These are phyloP conservation scores for Orbicella faveolata DNA, from an alignment of 64 coral and sea anemone species.

Conservation along the genomic window DNA sequence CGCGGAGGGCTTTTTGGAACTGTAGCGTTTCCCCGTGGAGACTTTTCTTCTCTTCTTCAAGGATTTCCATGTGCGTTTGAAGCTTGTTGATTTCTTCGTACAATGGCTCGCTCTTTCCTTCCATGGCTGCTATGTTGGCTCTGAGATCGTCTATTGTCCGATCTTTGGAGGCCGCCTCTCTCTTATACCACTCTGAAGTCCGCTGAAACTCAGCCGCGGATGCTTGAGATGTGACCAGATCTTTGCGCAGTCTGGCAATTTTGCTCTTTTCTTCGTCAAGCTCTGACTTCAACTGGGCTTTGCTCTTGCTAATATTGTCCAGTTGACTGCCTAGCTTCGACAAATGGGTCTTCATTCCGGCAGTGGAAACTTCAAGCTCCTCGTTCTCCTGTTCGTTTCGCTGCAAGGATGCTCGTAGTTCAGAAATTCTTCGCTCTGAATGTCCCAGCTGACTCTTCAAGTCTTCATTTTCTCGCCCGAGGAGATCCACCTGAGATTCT, in stretches of 20 bases:
- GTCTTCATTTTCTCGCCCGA: constrained; percentile 76
- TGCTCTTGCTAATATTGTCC: constrained; percentile 59
- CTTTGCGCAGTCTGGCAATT: constrained; percentile 57
- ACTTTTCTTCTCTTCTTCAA: constrained; percentile 72
- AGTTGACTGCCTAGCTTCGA: constrained; percentile 80
- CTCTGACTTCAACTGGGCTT: constrained; percentile 60
- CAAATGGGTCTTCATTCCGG: constrained; percentile 76
- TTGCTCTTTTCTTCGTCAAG: constrained; percentile 83
- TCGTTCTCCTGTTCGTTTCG: constrained; percentile 77
- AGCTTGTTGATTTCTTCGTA: constrained; percentile 89
- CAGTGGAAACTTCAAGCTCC: constrained; percentile 71
- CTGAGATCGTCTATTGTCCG: constrained; percentile 69
- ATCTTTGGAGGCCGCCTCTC: constrained; percentile 70
- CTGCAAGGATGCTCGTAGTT: constrained; percentile 64
- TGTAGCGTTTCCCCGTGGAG: constrained; percentile 76
- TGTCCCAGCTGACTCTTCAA: constrained; percentile 70
- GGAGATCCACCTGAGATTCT: constrained; percentile 48
- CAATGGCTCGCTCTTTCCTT: constrained; percentile 78
- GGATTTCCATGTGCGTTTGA: constrained; percentile 85
- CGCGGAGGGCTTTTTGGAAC: constrained; percentile 61
- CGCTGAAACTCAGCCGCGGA: constrained; percentile 50
- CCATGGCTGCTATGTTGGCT: constrained; percentile 67
- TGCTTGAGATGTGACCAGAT: constrained; percentile 55
- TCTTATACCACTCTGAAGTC: constrained; percentile 67
- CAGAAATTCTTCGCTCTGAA: constrained; percentile 65